phyloP scores from a whole-genome alignment of 2,797 vertebrate genomes.

The Mormyrops boulengeri region DNA sequence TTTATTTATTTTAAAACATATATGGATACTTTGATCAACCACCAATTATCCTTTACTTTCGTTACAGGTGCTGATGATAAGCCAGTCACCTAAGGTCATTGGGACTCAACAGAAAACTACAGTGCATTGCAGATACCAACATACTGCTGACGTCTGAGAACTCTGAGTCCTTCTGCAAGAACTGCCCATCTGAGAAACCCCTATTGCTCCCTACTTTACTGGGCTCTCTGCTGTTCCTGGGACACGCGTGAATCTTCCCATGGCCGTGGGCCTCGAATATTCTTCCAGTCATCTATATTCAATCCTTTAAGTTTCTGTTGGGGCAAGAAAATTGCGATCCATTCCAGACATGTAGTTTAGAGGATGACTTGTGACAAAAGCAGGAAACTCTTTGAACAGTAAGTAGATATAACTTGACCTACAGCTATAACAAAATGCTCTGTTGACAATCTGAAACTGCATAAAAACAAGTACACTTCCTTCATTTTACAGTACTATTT shows the following conservation, averaged over 20 bases:
- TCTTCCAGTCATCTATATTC: slow-evolving; percentile 78
- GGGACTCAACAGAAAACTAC: not conserved
- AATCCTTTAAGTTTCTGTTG: slow-evolving; percentile 73
- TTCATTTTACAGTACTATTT: not conserved
- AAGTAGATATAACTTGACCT: not conserved
- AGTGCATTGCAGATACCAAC: not conserved
- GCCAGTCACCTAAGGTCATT: not conserved
- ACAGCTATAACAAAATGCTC: not conserved
- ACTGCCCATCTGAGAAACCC: not conserved
- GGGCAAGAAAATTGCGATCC: slow-evolving; percentile 22
- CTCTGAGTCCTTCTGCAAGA: not conserved
- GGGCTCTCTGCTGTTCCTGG: slow-evolving; percentile 56
- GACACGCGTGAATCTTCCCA: slow-evolving; percentile 79
- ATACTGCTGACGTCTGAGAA: not conserved
- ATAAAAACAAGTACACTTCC: not conserved
- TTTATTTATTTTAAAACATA: not conserved
- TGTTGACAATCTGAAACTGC: not conserved
- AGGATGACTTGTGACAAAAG: not conserved
- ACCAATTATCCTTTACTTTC: not conserved
- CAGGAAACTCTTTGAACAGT: not conserved
- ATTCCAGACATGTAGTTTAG: not conserved
- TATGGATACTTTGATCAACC: not conserved
- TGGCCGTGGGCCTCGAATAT: slow-evolving; percentile 86
- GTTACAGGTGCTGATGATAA: not conserved
- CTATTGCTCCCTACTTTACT: slow-evolving; percentile 37